Evolutionary conservation across 2,888 invertebrate species (phyloP), one percentile per base, ranked within the genome.

Genomic region (Nomada ruficornis): DNA sequence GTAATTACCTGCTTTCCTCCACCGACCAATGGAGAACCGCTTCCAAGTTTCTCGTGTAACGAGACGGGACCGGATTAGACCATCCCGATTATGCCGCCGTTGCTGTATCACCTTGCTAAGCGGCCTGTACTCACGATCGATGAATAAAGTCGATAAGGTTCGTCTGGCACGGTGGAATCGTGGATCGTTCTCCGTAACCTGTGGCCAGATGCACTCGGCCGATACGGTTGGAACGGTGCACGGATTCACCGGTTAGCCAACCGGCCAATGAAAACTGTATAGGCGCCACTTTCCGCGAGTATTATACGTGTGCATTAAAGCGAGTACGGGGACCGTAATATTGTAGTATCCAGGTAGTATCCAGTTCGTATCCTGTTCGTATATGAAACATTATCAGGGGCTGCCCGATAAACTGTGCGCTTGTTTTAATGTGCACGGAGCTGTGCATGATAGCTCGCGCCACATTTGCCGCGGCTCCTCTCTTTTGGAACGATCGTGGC

Each of bases 81-180:
- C 62, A 57, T 74, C 47, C 18, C 26, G 55, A 18, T 62, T 71
- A 36, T 50, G 26, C 20, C 52, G 2, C 26, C 36, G 29, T 13
- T 23, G n/a, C 50, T 29, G 54, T 52, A 60, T 18, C 59, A n/a
- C 36, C 15, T 73, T 60, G 42, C 52, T 42, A 70, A 54, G 26
- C 47, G 23, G 63, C 63, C 50, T 68, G 50, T 80, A 54, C 78
- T 3, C 13, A n/a, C 54, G 47, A 47, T 80, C 71, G 72, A 76
- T 82, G 64, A 63, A 65, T 75, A 75, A 52, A 54, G 15, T 68
- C 80, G 75, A 82, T 82, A 75, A 77, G 64, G 62, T 73, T 80
- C 47, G 67, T 59, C 29, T 64, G 42, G 54, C 42, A 73, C 47
- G 59, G 52, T 52, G 47, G 63, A 36, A 80, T 52, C 65, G 55